Evolutionary conservation across 1,140 invertebrate genomes (phyloP), one percentile per base, ranked within the genome.

Genomic region (Rhagoletis zephyria): DNA sequence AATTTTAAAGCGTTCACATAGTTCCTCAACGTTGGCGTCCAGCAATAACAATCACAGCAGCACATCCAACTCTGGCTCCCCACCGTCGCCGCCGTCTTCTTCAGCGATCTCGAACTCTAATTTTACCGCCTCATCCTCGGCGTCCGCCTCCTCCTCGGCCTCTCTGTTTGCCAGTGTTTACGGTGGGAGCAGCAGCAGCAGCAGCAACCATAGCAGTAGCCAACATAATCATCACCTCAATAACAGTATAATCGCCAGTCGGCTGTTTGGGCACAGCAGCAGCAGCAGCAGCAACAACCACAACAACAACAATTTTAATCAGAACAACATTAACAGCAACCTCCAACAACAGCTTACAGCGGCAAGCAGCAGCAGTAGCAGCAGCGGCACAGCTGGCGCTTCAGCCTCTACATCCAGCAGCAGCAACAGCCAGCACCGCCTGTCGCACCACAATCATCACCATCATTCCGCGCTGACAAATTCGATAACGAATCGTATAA

Each of bases 401-500:
- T 90, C 81, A 90, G 90, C 30, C 85, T 90, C 77, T 63, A 51
- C 88, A 12, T 59, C 51, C 1, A 89, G 90, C 85, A 85, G 9
- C 40, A 60, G 63, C 85, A 42, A 61, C 59, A 89, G 12, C 63
- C 88, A 3, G 40, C 89, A 9, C 77, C 88, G 70, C 86, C 86
- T 87, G 48, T 12, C 60, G 64, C 61, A 87, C 9, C 40, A 86
- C 40, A 87, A 91, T 89, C 90, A 92, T 89, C 40, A 74, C 14
- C 67, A 90, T 89, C 91, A 92, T 89, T 90, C 91, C 89, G 91
- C 91, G 74, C 85, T 92, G 87, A 92, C 91, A 89, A 92, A 92
- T 90, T 92, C 91, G 74, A 92, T 92, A 86, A 92, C 91, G 59
- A 91, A 92, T 90, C 91, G 91, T 88, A 92, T 92, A 88, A 92